Conservation (phyloP, 2,888 invertebrate genomes). For the Caradrina kadenii region DNA sequence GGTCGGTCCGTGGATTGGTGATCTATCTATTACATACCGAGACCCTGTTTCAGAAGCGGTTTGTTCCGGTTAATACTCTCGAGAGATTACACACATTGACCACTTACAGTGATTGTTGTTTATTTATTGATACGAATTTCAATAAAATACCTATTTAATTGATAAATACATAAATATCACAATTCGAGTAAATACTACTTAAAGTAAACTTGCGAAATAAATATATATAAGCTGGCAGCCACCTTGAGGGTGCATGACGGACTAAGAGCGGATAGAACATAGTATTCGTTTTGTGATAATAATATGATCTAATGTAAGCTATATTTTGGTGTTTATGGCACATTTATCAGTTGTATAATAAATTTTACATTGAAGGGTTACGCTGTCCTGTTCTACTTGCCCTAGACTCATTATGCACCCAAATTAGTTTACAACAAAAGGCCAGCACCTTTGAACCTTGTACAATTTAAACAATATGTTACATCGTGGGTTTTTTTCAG, state of each 20-base stretch:
- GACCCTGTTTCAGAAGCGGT: no score
- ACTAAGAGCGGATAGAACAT: background rate
- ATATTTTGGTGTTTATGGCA: slow-evolving; percentile 42
- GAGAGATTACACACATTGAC: background rate
- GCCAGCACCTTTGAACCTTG: background rate
- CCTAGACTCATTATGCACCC: slow-evolving; percentile 9
- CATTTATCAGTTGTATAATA: slow-evolving; percentile 24
- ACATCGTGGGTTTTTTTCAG: background rate
- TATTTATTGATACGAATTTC: slow-evolving; percentile 9
- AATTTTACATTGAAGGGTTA: background rate
- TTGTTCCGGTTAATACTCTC: background rate
- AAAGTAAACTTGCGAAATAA: slow-evolving; percentile 20
- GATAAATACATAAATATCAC: slow-evolving; percentile 60
- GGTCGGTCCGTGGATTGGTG: no score
- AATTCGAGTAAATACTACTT: slow-evolving; percentile 51
- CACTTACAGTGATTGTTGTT: slow-evolving; percentile 2
- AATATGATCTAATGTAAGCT: background rate
- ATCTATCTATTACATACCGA: no score
- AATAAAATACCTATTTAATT: slow-evolving; percentile 33
- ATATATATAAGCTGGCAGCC: slow-evolving; percentile 11
- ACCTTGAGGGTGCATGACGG: slow-evolving; percentile 5
- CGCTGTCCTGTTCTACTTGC: slow-evolving; percentile 2
- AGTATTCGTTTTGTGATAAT: background rate
- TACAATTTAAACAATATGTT: slow-evolving; percentile 8
- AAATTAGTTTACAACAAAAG: background rate